These are phyloP conservation scores for Hiodon tergisus DNA, from an alignment of 2,113 vertebrate species.

Conservation along the genomic window DNA sequence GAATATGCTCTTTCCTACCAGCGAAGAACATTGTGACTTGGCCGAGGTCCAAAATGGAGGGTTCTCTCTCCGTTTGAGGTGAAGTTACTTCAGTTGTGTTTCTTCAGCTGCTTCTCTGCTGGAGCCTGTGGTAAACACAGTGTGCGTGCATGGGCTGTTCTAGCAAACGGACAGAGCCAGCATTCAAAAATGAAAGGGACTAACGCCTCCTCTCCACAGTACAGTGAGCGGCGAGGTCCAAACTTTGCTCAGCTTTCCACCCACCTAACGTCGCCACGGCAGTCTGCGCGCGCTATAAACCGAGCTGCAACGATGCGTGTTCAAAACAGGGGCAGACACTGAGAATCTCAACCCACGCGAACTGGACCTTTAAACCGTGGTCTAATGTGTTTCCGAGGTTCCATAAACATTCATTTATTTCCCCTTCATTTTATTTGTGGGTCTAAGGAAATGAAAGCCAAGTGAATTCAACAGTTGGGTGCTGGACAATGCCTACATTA, in stretches of 20 bases:
- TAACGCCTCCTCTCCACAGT: not conserved
- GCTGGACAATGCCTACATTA: not conserved
- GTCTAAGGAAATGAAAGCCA: not conserved
- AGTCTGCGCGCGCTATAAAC: not conserved
- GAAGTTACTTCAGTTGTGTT: slow-evolving; percentile 24
- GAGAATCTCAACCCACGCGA: not conserved
- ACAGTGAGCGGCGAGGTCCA: not conserved
- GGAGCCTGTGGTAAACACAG: not conserved
- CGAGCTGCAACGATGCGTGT: not conserved
- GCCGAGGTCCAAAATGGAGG: slow-evolving; percentile 55
- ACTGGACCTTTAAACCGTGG: not conserved
- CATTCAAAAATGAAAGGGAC: not conserved
- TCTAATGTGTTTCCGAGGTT: not conserved
- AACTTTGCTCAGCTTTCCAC: not conserved
- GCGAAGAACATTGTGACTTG: slow-evolving; percentile 68
- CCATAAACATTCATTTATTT: not conserved
- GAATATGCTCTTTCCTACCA: slow-evolving; percentile 68
- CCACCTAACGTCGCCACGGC: not conserved
- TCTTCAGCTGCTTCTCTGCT: slow-evolving; percentile 27
- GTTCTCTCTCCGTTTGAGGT: slow-evolving; percentile 35
- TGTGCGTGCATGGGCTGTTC: no score
- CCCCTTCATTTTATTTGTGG: not conserved
- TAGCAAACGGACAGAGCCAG: not conserved
- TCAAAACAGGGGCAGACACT: not conserved
- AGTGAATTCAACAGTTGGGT: not conserved